Base-by-base conservation (phyloP, 2,113 vertebrate genomes). In the Trinectes maculatus region DNA sequence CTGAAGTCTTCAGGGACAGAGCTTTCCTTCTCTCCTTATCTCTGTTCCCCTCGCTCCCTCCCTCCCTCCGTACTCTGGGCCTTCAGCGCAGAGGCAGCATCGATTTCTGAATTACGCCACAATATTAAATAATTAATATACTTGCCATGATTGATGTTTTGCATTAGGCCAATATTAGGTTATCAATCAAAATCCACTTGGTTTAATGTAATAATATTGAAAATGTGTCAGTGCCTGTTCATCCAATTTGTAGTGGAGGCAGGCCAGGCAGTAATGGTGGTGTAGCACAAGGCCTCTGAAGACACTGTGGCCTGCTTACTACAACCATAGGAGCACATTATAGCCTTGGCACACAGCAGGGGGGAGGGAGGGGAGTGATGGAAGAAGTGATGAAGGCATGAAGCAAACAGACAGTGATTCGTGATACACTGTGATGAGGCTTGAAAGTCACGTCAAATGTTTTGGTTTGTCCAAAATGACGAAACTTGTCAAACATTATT, bases 81-180 rank as follows among this genome's bases (percentile, higher is more conserved):
- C 83, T 85, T 87, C 82, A 80, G 78, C 66, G 36, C 79, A 71
- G 77, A 77, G 62, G 79, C 83, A 44, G 78, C 95, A 98, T 98
- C 78, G 96, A 99, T 98, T 96, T 96, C 93, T 96, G 95, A 96
- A 98, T 99, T 99, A 99, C 95, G 91, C 94, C 94, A 95, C 93
- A 93, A 98, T 99, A 98, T 99, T 98, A 98, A 99, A 99, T 99
- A 99, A 99, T 99, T 99, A 98, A 99, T 99, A 98, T 96, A 99
- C 96, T 98, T 92, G 95, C 96, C 93, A 89, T 97, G 98, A 99
- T 98, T 96, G 98, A 99, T 99, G 97, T 89, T 98, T 96, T 97
- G 95, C 96, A 98, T 98, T 98, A 98, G 97, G 94, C 92, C 95
- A 96, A 98, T 98, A 98, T 98, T 98, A 98, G 96, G 95, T 98